phyloP scores from a whole-genome alignment of 2,113 vertebrate species.

The Plotosus lineatus region DNA sequence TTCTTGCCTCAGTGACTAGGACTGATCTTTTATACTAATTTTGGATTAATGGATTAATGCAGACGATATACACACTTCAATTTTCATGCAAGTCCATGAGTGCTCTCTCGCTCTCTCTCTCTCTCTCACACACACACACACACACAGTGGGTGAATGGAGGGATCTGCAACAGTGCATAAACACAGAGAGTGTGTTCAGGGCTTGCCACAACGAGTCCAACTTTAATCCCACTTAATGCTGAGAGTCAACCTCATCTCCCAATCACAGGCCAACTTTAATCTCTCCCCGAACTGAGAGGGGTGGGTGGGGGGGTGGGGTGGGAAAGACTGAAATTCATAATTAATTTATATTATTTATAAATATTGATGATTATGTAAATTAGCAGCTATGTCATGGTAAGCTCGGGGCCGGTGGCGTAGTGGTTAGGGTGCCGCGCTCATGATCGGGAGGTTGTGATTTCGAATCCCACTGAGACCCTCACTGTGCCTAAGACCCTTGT shows the following conservation, averaged over 20 bases:
- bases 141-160: slow-evolving; percentile 85
- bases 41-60: slow-evolving; percentile 88
- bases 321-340: neutral
- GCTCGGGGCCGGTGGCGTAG: no score
- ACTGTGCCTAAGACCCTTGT: no score
- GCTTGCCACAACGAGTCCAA: slow-evolving; percentile 94
- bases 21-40: slow-evolving; percentile 99
- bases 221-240: slow-evolving; percentile 99
- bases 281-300: slow-evolving; percentile 85
- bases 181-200: slow-evolving; percentile 87
- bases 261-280: slow-evolving; percentile 99
- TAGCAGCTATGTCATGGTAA: neutral
- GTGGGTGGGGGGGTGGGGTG: neutral
- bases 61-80: slow-evolving; percentile 49
- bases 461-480: no score
- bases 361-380: neutral
- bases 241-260: slow-evolving; percentile 99
- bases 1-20: slow-evolving; percentile 83
- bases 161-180: slow-evolving; percentile 94
- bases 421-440: no score
- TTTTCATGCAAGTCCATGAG: slow-evolving; percentile 43
- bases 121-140: slow-evolving; percentile 36
- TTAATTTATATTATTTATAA: neutral
- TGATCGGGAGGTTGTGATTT: no score
- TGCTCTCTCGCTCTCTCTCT: slow-evolving; percentile 13